Base-by-base conservation (phyloP, 2,797 vertebrate genomes). In the Amblyraja radiata region DNA sequence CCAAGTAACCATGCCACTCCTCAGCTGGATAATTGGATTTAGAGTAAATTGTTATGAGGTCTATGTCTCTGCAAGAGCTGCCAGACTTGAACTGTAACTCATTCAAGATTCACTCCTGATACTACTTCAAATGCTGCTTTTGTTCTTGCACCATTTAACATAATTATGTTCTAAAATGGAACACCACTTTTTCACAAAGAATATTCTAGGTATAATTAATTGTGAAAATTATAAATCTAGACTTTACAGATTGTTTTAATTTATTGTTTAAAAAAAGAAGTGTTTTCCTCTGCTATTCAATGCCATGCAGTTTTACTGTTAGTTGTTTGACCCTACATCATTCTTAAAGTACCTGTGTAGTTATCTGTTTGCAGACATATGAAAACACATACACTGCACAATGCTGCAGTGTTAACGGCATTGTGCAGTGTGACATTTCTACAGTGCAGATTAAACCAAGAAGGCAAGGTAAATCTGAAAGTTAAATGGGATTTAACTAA, bases 401-500 rank as follows among this genome's bases (percentile, higher is more conserved):
- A 92, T 54, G 46, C 90, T 46, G 90, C 36, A 54, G 76, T 74
- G 90, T 92, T 92, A 54, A 74, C 23, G 71, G 90, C 71, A 74
- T 92, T 92, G 90, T 92, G 90, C n/a, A 54, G 28, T 76, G 90
- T 92, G 90, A 92, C 90, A 76, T 74, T 92, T 92, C 90, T 76
- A 76, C 39, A 92, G 28, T 28, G 90, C 39, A 92, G 71, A 76
- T 92, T 92, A 92, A 54, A 54, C 46, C 73, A 25, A 76, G 68
- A 92, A 76, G 90, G 68, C 71, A 92, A 92, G 90, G 90, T 92
- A 92, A 92, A 92, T 25, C 71, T 76, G 73, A 71, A 92, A 92
- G 90, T 92, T 92, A 92, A 92, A 92, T 92, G 90, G 90, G 90
- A 76, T 76, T 92, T 92, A 92, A 76, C 71, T 54, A 71, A 92